phyloP scores from a whole-genome alignment of 2,113 vertebrate species.

The Phrynosoma blainvillii region DNA sequence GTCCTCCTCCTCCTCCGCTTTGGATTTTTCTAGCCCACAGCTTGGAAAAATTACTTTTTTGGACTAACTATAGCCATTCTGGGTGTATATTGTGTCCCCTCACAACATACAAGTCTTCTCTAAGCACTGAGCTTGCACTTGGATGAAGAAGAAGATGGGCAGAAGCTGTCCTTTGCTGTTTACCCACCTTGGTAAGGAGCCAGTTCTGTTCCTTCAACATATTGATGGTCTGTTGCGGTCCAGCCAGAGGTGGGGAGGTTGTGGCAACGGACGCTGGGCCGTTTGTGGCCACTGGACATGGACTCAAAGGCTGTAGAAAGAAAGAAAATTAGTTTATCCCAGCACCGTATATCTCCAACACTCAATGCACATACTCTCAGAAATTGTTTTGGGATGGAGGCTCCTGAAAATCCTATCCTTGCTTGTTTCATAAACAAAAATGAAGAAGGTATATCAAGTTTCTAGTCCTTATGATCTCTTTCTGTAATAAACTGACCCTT shows the following conservation, averaged over 20 bases:
- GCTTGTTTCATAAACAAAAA: neutral
- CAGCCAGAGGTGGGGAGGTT: conserved; percentile 50
- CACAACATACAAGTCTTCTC: too few relatives aligned
- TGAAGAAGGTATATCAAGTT: neutral
- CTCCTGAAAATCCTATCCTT: neutral
- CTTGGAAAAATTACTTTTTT: too few relatives aligned
- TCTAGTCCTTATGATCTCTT: neutral
- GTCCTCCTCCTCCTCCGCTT: too few relatives aligned
- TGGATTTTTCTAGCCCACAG: too few relatives aligned
- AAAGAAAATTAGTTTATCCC: too few relatives aligned
- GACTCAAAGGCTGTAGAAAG: conserved; percentile 69
- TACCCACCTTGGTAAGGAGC: conserved; percentile 89
- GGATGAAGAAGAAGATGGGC: too few relatives aligned
- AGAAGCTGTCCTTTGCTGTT: fast-evolving
- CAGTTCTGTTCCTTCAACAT: conserved; percentile 96
- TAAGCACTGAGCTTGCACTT: too few relatives aligned
- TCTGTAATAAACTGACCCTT: too few relatives aligned
- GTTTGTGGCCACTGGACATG: conserved; percentile 23
- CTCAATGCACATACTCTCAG: neutral
- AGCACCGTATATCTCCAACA: too few relatives aligned
- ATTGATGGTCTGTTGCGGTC: conserved; percentile 84
- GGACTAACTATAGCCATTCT: too few relatives aligned
- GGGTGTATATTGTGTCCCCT: too few relatives aligned
- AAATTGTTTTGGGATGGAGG: neutral
- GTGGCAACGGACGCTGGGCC: conserved; percentile 1